Base-by-base conservation (phyloP, 2,888 invertebrate genomes). In the Hydroisotoma schaefferi region DNA sequence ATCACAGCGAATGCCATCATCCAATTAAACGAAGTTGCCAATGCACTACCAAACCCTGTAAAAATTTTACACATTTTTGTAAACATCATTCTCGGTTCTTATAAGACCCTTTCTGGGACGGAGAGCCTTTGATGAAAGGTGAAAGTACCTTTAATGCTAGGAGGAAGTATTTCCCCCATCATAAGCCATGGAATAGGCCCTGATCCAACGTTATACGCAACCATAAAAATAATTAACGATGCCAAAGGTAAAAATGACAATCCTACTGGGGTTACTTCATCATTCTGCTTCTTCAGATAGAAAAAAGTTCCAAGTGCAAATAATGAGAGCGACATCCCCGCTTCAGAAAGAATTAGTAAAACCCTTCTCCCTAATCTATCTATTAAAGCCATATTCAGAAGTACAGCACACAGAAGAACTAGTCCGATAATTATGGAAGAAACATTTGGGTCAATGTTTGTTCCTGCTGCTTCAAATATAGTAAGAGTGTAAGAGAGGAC, bases 331-430 rank as follows among this genome's bases (percentile, higher is more conserved):
- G 85, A 82, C 86, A 89, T 88, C 22, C 86, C 82, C 25, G 82
- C 74, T 23, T 88, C 85, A 47, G 91, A 91, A 61, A 88, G 80
- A 55, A 92, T 81, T 2, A 95, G 79, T 3, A 92, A 81, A 2
- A 87, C 83, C 68, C 87, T 85, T 59, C 94, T 81, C 0, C 93
- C 92, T 10, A 87, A 87, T 61, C 83, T 84, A 68, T 94, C 94
- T 15, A 91, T 84, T 0, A 90, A 77, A 15, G 86, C 70, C 0
- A 87, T 77, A 2, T 82, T 78, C 38, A 67, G 51, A 0, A 79
- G 64, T 18, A 76, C 72, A 10, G 81, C 76, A 0, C 83, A 82
- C 2, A 75, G 48, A 1, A 83, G 75, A 6, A 84, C 82, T 15
- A 78, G 75, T 4, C 81, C 84, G 1, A 83, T 79, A 46, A 80